Percentiles rank a stretch among this genome's conserved stretches.
phyloP scores from a whole-genome alignment of 2,797 vertebrate species.

The Cygnus olor region DNA sequence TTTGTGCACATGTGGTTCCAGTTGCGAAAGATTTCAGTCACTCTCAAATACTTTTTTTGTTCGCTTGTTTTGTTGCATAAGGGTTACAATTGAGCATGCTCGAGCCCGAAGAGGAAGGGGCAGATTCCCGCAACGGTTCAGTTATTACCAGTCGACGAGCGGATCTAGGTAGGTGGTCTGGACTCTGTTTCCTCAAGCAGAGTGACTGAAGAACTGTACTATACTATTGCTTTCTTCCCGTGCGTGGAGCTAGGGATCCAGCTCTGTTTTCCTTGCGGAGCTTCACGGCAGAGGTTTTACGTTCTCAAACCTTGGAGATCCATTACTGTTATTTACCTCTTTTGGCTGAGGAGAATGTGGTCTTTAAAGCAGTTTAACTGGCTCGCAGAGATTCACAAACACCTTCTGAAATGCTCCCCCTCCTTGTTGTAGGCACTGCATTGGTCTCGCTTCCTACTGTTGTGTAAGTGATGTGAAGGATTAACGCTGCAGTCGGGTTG shows the following conservation, averaged over 20 bases:
- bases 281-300: background rate
- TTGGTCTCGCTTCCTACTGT: background rate
- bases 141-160: constrained; percentile 88
- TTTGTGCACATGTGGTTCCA: background rate
- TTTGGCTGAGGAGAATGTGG: background rate
- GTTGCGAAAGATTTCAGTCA: background rate
- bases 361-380: background rate
- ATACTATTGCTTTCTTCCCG: background rate
- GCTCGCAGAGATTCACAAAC: background rate
- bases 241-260: background rate
- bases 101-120: constrained; percentile 88
- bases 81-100: constrained; percentile 93
- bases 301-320: background rate
- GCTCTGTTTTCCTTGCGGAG: background rate
- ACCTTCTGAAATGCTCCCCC: background rate
- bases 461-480: background rate
- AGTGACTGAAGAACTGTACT: background rate
- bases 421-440: background rate
- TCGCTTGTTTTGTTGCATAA: constrained; percentile 51
- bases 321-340: background rate
- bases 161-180: constrained; percentile 84
- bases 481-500: background rate
- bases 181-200: background rate
- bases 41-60: background rate
- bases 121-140: constrained; percentile 85